Evolutionary conservation across 2,888 invertebrate species (phyloP).

Genomic region (Noctua janthe): DNA sequence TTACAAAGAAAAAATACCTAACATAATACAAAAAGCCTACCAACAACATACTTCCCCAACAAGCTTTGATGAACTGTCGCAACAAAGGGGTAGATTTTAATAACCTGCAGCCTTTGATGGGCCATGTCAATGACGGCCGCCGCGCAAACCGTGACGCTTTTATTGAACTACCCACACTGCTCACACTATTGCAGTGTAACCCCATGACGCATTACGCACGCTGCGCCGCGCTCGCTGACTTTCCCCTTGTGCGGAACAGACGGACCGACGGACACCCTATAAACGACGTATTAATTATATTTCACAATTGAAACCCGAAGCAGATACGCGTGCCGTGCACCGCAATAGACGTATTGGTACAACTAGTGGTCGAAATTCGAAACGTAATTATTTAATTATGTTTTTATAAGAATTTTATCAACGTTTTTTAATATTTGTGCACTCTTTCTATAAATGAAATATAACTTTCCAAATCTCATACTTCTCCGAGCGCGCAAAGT

Average conservation of each 20-base stretch:
- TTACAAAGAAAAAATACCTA: background rate
- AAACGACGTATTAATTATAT: conserved; percentile 31
- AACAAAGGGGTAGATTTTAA: conserved; percentile 45
- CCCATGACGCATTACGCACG: conserved; percentile 7
- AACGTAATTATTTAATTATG: background rate
- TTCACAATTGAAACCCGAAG: conserved; percentile 1
- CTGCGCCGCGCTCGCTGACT: background rate
- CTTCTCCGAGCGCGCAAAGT: background rate
- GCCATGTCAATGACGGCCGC: conserved; percentile 33
- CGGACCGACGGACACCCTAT: conserved; percentile 33
- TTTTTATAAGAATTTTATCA: background rate
- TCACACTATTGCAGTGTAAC: conserved; percentile 25
- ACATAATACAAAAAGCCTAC: background rate
- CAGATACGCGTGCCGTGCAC: background rate
- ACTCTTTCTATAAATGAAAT: background rate
- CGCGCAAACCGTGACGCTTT: conserved; percentile 2
- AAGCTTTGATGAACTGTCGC: background rate
- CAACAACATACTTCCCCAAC: background rate
- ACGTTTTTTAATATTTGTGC: background rate
- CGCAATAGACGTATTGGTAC: background rate
- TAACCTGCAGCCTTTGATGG: conserved; percentile 38
- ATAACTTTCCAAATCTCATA: background rate
- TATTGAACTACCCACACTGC: conserved; percentile 36
- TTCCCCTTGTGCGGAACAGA: conserved; percentile 30
- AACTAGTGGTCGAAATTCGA: background rate